Conservation (phyloP, 2,113 vertebrate genomes). For the mouse (Mus musculus) region DNA sequence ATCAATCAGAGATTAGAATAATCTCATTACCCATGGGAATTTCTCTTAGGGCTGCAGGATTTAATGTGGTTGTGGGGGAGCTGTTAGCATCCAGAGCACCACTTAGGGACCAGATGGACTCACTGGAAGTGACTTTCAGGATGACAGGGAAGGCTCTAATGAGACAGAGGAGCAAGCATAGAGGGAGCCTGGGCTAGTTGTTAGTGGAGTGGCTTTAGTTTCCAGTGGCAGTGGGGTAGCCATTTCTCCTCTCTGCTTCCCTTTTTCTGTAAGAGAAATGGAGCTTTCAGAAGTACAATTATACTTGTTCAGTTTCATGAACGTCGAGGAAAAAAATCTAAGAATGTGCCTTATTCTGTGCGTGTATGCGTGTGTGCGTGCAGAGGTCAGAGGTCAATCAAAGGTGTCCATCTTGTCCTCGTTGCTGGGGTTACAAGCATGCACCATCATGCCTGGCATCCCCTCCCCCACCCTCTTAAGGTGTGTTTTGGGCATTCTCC, state of each 20-base stretch:
- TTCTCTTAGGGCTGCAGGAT: not conserved
- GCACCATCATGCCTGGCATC: not conserved
- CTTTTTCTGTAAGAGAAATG: not conserved
- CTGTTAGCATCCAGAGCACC: conserved; percentile 35
- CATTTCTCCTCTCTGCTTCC: not conserved
- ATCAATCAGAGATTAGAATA: conserved; percentile 71
- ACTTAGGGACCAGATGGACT: conserved; percentile 65
- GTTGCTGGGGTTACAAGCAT: too few species aligned
- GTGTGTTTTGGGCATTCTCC: too few species aligned
- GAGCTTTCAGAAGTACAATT: not conserved
- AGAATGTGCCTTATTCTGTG: not conserved
- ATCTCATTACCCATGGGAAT: conserved; percentile 52
- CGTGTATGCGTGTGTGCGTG: not conserved
- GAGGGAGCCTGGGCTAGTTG: not conserved
- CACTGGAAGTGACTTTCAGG: not conserved
- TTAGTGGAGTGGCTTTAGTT: too few species aligned
- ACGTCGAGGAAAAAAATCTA: not conserved
- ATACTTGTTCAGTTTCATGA: not conserved
- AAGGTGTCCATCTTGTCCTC: not conserved
- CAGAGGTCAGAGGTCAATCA: too few species aligned
- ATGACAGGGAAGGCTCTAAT: not conserved
- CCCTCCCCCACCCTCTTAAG: not conserved
- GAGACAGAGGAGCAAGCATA: not conserved
- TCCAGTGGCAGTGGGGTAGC: not conserved
- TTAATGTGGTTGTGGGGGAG: conserved; percentile 51